Base-by-base conservation (phyloP, 2,797 vertebrate genomes). In the Trachurus trachurus region DNA sequence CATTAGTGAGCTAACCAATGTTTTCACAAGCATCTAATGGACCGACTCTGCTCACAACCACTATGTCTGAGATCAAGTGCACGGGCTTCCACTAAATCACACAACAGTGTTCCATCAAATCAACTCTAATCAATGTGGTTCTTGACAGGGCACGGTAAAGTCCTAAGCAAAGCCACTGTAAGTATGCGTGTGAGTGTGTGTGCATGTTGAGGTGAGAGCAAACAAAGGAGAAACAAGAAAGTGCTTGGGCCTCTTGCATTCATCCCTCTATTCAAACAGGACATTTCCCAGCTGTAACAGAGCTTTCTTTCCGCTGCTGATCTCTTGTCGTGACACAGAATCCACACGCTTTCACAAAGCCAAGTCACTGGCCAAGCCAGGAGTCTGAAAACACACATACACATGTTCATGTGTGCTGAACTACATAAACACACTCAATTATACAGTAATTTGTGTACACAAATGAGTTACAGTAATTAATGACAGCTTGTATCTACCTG, bases 321-420 rank as follows among this genome's bases (percentile, higher is more conserved):
- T 82, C 86, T 83, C 86, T 93, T 90, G 89, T 93, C 79, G 69
- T 57, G 69, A 84, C 84, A 91, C 60, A 84, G 82, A 92, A 89
- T 89, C 87, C 88, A 90, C 84, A 89, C 19, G 66, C 78, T 88
- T 82, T 84, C 22, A 87, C 84, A 90, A 89, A 91, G 81, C 85
- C 85, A 78, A 84, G 71, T 64, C 67, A 53, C 75, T 12, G 61
- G 62, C 68, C 1, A 19, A 71, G 76, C 82, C 72, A 83, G 66
- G 70, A 66, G 63, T 73, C 74, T 61, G 42, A 74, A 70, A 40
- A 73, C 60, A 74, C 65, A 75, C 37, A 72, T 16, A 66, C 11
- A 44, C 68, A 65, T 58, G 75, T 66, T 66, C 42, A 56, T 61
- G 11, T 19, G 19, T 54, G 57, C 34, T 50, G 40, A 58, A 10